phyloP scores from a whole-genome alignment of 2,797 vertebrate genomes.

The Enteromius treurensis region DNA sequence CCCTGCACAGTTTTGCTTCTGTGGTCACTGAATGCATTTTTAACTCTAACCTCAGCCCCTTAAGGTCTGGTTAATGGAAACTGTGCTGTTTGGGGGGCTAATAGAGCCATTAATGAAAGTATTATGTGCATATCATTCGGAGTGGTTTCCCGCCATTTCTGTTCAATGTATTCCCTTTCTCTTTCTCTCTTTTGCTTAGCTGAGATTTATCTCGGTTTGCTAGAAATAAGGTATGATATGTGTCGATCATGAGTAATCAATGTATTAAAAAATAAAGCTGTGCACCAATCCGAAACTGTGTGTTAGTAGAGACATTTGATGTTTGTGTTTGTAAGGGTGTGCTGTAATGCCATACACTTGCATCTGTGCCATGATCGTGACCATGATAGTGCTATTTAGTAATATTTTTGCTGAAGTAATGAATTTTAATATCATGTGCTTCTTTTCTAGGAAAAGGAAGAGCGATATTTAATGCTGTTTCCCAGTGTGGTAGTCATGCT shows the following conservation, averaged over 20 bases:
- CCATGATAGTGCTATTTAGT: background rate
- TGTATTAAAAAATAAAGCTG: constrained; percentile 19
- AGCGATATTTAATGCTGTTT: constrained; percentile 94
- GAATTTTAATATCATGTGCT: constrained; percentile 4
- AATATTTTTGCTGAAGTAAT: background rate
- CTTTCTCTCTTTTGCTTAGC: constrained; percentile 47
- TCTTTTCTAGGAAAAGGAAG: constrained; percentile 89
- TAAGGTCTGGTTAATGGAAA: constrained; percentile 24
- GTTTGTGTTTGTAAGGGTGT: constrained; percentile 27
- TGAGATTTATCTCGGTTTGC: constrained; percentile 51
- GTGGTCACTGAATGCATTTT: constrained; percentile 27
- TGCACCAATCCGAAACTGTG: constrained; percentile 30
- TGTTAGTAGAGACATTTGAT: constrained; percentile 23
- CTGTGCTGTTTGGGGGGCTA: background rate
- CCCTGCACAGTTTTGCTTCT: constrained; percentile 5
- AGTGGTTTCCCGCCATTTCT: background rate
- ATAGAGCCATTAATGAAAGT: background rate
- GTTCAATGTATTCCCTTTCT: constrained; percentile 40
- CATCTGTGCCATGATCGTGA: constrained; percentile 31
- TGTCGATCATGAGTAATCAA: constrained; percentile 26
- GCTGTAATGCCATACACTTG: constrained; percentile 10
- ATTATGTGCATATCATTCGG: background rate
- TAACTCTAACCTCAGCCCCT: constrained; percentile 53
- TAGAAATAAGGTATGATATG: constrained; percentile 47
- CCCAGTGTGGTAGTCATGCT: constrained; percentile 89